Base-by-base conservation (phyloP, 2,888 invertebrate genomes). In the Melangyna quadrimaculata region DNA sequence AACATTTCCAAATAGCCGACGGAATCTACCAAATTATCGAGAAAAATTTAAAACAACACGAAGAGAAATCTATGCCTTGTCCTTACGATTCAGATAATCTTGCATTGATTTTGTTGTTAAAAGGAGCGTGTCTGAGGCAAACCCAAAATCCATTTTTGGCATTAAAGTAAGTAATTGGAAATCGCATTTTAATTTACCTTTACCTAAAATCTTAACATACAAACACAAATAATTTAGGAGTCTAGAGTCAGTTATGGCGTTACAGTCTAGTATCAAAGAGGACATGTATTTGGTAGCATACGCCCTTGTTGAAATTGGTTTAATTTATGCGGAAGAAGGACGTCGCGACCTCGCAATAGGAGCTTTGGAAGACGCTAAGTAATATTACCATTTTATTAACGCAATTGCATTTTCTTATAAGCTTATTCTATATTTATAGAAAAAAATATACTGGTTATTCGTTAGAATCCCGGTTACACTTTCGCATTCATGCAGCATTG, bases 391-490 rank as follows among this genome's bases (percentile, higher is more conserved):
- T 63, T 24, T 27, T 32, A 12, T 10, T 19, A 19, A 1, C 19
- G 12, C 22, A 12, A 10, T 22, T 48, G 19, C 0, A 10, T 10
- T 45, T 45, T 19, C 4, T 19, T 22, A 45, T 5, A 48, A 19
- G 19, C 1, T 45, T 19, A 19, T 19, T 43, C 3, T 19, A 10
- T 22, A 10, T 19, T 48, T 22, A 19, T 93, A 98, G 98, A 92
- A 96, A 96, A 93, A 96, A 97, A 90, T 98, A 95, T 91, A 96
- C 97, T 10, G 96, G 97, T 3, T 98, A 97, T 91, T 95, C 96
- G 0, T 91, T 98, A 88, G 98, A 98, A 90, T 97, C 98, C 0
- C 94, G 98, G 45, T 93, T 98, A 19, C 98, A 98, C 91, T 98
- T 98, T 92, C 94, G 97, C 88, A 95, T 98, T 87, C 98, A 98